A percentile compares a stretch with the other conserved stretches of the same genome.
These are phyloP conservation scores for Drosophila grimshawi DNA, from an alignment of 1,140 invertebrate species.

Conservation along the genomic window DNA sequence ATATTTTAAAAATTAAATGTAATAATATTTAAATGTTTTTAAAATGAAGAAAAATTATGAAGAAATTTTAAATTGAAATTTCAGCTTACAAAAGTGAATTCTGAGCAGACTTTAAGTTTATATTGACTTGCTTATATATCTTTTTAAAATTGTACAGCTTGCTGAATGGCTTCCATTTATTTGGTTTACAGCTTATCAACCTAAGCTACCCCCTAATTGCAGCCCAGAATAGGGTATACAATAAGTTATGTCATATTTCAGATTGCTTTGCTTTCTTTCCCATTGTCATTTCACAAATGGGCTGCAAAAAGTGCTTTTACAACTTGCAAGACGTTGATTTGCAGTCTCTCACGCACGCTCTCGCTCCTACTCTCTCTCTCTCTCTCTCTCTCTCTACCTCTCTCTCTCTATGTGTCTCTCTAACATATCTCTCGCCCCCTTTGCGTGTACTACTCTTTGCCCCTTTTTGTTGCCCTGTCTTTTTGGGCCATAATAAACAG, in stretches of 20 bases:
- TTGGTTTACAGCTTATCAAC: no score
- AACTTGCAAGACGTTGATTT: conserved; percentile 64
- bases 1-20: neutral
- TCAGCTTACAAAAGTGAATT: no score
- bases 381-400: neutral
- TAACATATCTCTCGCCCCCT: no score
- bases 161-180: no score
- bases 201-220: neutral
- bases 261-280: conserved; percentile 12
- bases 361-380: neutral
- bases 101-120: no score
- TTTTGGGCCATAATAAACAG: conserved; percentile 74
- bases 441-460: no score
- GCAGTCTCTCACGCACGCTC: conserved; percentile 27
- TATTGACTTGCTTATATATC: no score
- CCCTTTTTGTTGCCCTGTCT: conserved; percentile 24
- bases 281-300: conserved; percentile 77
- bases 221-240: neutral
- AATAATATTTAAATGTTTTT: no score
- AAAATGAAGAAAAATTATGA: no score
- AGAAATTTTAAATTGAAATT: no score
- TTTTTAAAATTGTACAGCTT: no score
- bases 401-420: neutral
- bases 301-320: conserved; percentile 57
- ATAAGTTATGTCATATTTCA: conserved; percentile 9